Evolutionary conservation across 2,113 vertebrate species (phyloP).

Genomic region (Corythornis madagascariensis): DNA sequence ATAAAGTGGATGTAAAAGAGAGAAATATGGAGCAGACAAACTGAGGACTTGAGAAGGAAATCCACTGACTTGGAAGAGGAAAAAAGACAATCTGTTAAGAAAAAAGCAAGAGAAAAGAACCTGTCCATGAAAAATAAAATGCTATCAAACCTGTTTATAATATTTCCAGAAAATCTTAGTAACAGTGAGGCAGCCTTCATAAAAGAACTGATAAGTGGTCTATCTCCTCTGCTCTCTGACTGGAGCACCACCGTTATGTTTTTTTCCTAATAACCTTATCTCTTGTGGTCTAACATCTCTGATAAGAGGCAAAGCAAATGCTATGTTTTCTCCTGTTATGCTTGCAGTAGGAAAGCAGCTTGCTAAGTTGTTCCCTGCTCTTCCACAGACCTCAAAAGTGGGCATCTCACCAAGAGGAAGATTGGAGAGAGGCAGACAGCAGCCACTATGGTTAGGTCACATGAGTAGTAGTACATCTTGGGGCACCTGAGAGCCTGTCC

Average conservation of each 20-base stretch:
- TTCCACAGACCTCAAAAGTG: not conserved
- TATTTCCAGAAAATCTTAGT: conserved; percentile 56
- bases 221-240: conserved; percentile 41
- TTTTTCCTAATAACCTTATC: conserved; percentile 58
- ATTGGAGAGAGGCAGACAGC: not conserved
- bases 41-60: not conserved
- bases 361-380: not conserved
- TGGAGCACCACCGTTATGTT: conserved; percentile 27
- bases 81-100: not conserved
- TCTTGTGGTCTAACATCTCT: conserved; percentile 46
- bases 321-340: not conserved
- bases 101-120: conserved; percentile 37
- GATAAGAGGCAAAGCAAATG: conserved; percentile 29
- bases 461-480: not conserved
- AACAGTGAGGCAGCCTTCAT: conserved; percentile 12
- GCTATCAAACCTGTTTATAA: conserved; percentile 23
- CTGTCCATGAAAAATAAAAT: conserved; percentile 16
- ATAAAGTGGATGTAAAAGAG: not conserved
- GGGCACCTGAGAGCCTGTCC: not conserved
- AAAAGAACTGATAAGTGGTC: conserved; percentile 44
- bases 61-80: not conserved
- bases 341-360: conserved; percentile 4
- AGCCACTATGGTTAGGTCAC: not conserved
- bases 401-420: not conserved
- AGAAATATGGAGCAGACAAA: not conserved